These are phyloP conservation scores for Coregonus suidteri DNA, from an alignment of 2,797 vertebrate species.

Conservation along the genomic window DNA sequence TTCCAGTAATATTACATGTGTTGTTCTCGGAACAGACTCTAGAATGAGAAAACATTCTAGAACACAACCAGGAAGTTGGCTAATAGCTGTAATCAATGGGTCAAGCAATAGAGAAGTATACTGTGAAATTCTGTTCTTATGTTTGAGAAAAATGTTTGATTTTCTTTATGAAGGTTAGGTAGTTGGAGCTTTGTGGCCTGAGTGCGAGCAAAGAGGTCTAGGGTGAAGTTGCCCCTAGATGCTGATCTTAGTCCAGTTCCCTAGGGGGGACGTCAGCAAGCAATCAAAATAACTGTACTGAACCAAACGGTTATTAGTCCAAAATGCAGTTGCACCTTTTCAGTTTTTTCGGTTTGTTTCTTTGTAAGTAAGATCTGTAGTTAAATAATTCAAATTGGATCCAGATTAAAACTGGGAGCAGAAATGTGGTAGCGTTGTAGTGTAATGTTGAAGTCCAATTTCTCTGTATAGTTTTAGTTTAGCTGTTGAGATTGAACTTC, in stretches of 20 bases:
- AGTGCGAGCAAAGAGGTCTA: neutral
- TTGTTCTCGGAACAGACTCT: neutral
- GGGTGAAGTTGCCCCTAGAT: neutral
- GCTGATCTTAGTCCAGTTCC: too few species aligned
- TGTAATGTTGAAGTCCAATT: neutral
- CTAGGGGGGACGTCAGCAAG: too few species aligned
- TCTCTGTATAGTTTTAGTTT: constrained; percentile 12
- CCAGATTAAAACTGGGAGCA: neutral
- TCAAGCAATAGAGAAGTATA: neutral
- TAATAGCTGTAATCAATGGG: neutral
- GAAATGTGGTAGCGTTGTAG: neutral
- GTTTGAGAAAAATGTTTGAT: neutral
- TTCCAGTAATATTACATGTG: neutral
- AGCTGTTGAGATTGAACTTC: constrained; percentile 3
- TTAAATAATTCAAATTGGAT: neutral
- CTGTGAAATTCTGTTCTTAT: neutral
- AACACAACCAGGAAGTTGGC: neutral
- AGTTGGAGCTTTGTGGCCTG: neutral
- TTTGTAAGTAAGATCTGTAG: neutral
- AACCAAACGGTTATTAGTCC: neutral
- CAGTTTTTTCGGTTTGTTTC: neutral
- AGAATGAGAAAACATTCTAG: neutral
- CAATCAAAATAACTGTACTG: neutral
- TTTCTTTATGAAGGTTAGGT: neutral
- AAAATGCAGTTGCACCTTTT: constrained; percentile 8